Base-by-base conservation (phyloP, 2,888 invertebrate genomes). In the Agriotes lineatus region DNA sequence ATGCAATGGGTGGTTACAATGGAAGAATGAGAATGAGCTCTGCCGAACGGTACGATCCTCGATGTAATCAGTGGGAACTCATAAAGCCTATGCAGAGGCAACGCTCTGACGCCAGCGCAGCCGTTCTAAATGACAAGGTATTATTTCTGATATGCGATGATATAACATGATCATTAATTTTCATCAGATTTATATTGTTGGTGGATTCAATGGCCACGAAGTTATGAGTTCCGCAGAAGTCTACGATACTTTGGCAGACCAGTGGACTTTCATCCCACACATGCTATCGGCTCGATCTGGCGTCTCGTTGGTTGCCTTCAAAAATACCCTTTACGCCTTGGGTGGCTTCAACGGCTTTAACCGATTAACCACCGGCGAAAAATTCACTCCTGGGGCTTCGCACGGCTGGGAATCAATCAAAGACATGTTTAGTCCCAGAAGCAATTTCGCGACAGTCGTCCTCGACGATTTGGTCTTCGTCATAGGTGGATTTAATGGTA, bases 401-500 rank as follows among this genome's bases (percentile, higher is more conserved):
- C 76, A 79, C 5, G 87, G 87, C 45, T 95, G 95, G 95, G 87
- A 87, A 67, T 86, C 87, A 72, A 88, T 93, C 25, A 86, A 90
- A 0, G 89, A 90, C 74, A 94, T 95, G 95, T 88, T 89, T 77
- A 90, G 89, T 66, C 90, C 92, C 0, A 86, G 95, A 57, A 94
- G 94, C 80, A 95, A 95, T 82, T 95, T 95, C 80, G 93, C 93
- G 0, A 90, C 92, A 0, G 92, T 90, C 1, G 87, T 93, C 56
- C 82, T 94, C 58, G 93, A 94, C 72, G 91, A 91, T 74, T 88
- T 88, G 86, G 90, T 96, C 69, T 93, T 91, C 80, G 94, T 91
- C 22, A 92, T 95, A 68, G 95, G 95, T 48, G 95, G 95, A 18
- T 95, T 93, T 82, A 92, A 94, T 81, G 94, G 94, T 89, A 84